A percentile compares a stretch with the other conserved stretches of the same genome.
Evolutionary conservation across 2,888 invertebrate species (phyloP).

Genomic region (Mesochorus sp.): DNA sequence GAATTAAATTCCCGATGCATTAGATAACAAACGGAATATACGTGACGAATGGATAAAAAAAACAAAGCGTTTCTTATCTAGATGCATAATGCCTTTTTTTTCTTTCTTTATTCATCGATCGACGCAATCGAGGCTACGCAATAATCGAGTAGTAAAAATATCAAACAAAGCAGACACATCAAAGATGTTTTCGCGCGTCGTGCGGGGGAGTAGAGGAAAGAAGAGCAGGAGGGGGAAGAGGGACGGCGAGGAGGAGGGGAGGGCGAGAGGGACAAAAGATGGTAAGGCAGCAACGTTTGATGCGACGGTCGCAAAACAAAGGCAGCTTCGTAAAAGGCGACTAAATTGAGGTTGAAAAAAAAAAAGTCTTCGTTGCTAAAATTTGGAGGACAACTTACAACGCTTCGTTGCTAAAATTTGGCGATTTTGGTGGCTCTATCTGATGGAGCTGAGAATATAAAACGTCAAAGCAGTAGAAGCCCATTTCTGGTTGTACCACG

Average conservation of each 20-base stretch:
- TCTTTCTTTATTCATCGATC: neutral
- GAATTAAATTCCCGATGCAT: too few relatives aligned
- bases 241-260: constrained; percentile 23
- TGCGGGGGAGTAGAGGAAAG: constrained; percentile 31
- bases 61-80: neutral
- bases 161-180: constrained; percentile 36
- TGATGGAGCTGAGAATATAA: constrained; percentile 97
- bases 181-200: constrained; percentile 20
- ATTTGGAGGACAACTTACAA: constrained; percentile 88
- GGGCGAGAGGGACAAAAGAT: constrained; percentile 32
- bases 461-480: constrained; percentile 99
- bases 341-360: neutral
- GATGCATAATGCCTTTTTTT: neutral
- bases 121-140: constrained; percentile 14
- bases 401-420: constrained; percentile 96
- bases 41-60: neutral
- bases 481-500: constrained; percentile 97
- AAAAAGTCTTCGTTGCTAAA: neutral
- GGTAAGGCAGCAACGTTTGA: constrained; percentile 35
- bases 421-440: constrained; percentile 94
- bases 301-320: constrained; percentile 41
- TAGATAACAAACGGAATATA: neutral
- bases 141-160: constrained; percentile 23
- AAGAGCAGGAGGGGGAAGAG: constrained; percentile 19
- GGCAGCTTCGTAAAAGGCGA: constrained; percentile 4